Evolutionary conservation across 2,888 invertebrate species (phyloP).

Genomic region (Neuroscelio doddi): DNA sequence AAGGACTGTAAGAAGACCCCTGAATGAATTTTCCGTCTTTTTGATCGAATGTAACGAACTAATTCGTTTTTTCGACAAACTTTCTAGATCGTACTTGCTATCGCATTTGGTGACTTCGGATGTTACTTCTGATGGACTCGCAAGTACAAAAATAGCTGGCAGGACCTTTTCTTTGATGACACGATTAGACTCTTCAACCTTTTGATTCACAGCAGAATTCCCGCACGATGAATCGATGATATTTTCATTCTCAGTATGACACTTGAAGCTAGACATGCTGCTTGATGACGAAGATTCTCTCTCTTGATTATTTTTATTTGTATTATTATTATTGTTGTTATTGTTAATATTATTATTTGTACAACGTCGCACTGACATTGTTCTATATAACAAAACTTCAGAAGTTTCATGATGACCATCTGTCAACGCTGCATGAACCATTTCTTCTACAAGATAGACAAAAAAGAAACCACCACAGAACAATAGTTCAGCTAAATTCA

Average conservation of each 20-base stretch:
- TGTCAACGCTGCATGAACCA: conserved; percentile 75
- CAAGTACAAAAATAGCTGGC: conserved; percentile 61
- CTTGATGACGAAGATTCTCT: conserved; percentile 43
- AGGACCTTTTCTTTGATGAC: conserved; percentile 41
- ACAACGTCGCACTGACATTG: conserved; percentile 74
- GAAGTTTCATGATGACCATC: conserved; percentile 68
- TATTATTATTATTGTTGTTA: conserved; percentile 58
- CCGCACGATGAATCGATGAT: no score
- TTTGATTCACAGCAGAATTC: no score
- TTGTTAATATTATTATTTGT: conserved; percentile 69
- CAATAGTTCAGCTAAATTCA: conserved; percentile 74
- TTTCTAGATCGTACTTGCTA: conserved; percentile 41
- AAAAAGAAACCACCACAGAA: conserved; percentile 79
- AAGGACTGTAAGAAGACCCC: conserved; percentile 77
- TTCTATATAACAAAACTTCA: conserved; percentile 73
- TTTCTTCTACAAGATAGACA: conserved; percentile 78
- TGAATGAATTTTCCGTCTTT: conserved; percentile 70
- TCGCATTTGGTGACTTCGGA: conserved; percentile 40
- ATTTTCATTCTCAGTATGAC: neutral
- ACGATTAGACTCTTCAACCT: neutral
- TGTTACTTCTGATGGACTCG: conserved; percentile 50
- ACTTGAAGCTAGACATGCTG: conserved; percentile 15
- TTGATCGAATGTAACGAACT: conserved; percentile 27
- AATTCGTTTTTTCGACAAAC: conserved; percentile 29
- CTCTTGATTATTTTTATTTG: conserved; percentile 23